Base-by-base conservation (phyloP, 2,888 invertebrate species). In the Drosophila austrosaltans region DNA sequence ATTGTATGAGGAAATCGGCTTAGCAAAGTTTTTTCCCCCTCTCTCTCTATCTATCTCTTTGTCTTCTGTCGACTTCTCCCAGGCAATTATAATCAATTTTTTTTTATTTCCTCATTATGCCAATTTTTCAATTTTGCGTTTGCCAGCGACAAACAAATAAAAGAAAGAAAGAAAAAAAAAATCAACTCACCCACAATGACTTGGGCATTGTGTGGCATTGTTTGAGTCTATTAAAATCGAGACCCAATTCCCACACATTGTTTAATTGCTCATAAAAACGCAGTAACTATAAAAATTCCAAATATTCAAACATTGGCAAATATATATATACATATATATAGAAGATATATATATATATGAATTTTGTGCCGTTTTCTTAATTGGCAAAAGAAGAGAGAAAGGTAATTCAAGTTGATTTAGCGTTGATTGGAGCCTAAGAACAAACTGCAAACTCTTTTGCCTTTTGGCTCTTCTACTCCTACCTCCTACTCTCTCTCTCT, bases 181-280 rank as follows among this genome's bases (percentile, higher is more conserved):
- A 10, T 36, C 10, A 22, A 39, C 39, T 28, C 58, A 30, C 25
- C 25, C 58, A 59, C 40, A 42, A 16, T 22, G 40, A 42, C 54
- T 54, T 63, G 6, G 56, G 56, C 39, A 54, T 32, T 63, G 53
- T 53, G 10, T 54, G 40, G 25, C 40, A 53, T 68, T 68, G 12
- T 20, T 40, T 32, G 30, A 36, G 39, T 62, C 53, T n/a, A n/a
- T 57, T 36, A 32, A 36, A n/a, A 20, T 25, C 10, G 20, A 25
- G 22, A 42, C 58, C 57, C 7, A 57, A 32, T 58, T 62, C 61
- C 36, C 58, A 53, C 57, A 54, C 28, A 42, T 75, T 78, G 82
- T 86, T 82, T 82, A 86, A 86, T 86, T 86, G 81, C 81, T 81
- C 78, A 83, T 81, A 83, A 83, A 87, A 83, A 81, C 87, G 84